phyloP scores from a whole-genome alignment of 2,113 vertebrate genomes.

The Caracal caracal region DNA sequence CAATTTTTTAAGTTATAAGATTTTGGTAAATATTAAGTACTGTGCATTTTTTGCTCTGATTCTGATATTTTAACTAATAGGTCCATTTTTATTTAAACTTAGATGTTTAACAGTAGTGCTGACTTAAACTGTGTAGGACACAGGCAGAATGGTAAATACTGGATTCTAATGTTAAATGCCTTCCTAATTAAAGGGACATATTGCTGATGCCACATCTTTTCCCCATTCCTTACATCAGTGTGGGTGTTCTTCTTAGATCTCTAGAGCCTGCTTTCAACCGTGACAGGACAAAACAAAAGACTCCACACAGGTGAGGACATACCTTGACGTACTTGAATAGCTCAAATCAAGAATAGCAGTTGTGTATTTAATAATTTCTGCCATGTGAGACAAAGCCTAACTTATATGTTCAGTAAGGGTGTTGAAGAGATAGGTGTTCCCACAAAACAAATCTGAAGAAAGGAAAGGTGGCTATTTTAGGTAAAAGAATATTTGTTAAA shows the following conservation, averaged over 20 bases:
- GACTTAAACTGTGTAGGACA: background rate
- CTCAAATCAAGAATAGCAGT: background rate
- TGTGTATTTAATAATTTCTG: background rate
- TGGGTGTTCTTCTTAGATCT: background rate
- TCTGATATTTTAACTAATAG: constrained; percentile 8
- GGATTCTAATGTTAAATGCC: background rate
- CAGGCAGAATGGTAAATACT: background rate
- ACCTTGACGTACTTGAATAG: background rate
- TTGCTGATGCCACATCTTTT: background rate
- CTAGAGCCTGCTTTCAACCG: background rate
- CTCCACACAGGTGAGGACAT: background rate
- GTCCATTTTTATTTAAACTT: background rate
- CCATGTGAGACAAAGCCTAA: background rate
- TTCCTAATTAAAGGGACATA: background rate
- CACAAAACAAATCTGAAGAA: constrained; percentile 45
- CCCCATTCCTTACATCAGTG: background rate
- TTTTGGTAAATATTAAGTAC: constrained; percentile 11
- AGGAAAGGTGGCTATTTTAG: constrained; percentile 42
- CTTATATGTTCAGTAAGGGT: constrained; percentile 10
- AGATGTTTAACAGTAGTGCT: background rate
- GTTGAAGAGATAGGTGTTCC: background rate
- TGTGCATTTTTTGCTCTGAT: background rate
- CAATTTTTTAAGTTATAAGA: background rate
- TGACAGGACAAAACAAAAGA: background rate
- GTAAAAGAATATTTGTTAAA: constrained; percentile 20